These are phyloP conservation scores for Mus pahari DNA, from an alignment of 2,113 vertebrate genomes.

Conservation along the genomic window DNA sequence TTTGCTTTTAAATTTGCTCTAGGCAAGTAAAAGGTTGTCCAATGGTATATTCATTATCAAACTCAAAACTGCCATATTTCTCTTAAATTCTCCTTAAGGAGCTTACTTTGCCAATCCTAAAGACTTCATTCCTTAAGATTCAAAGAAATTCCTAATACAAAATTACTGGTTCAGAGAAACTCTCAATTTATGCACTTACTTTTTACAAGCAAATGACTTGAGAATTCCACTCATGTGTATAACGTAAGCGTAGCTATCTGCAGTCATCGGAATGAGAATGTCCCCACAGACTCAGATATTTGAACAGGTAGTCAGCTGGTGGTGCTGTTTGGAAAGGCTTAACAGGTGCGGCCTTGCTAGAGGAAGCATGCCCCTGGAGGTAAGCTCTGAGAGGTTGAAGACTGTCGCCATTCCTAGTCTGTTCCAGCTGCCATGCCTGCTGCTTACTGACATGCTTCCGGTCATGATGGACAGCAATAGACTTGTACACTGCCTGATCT, in stretches of 20 bases:
- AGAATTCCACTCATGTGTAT: neutral
- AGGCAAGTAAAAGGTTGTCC: neutral
- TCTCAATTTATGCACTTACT: slow-evolving; percentile 9
- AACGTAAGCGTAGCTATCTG: neutral
- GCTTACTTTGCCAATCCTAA: neutral
- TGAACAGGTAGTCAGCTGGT: neutral
- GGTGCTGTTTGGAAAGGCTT: neutral
- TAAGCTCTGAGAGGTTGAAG: neutral
- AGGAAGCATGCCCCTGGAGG: neutral
- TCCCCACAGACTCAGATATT: neutral
- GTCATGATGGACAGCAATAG: neutral
- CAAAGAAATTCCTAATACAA: neutral
- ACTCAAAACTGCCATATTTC: neutral
- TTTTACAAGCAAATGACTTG: slow-evolving; percentile 30
- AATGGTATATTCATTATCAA: neutral
- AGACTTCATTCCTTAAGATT: neutral
- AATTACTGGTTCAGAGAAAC: slow-evolving; percentile 27
- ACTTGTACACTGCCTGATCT: neutral
- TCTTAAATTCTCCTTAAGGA: slow-evolving; percentile 34
- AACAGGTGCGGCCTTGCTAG: neutral
- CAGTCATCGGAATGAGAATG: neutral
- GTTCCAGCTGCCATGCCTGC: neutral
- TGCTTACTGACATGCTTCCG: neutral
- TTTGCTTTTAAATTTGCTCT: neutral
- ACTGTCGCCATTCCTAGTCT: neutral